Base-by-base conservation (phyloP, 2,888 invertebrate genomes). In the Yponomeuta cagnagella region DNA sequence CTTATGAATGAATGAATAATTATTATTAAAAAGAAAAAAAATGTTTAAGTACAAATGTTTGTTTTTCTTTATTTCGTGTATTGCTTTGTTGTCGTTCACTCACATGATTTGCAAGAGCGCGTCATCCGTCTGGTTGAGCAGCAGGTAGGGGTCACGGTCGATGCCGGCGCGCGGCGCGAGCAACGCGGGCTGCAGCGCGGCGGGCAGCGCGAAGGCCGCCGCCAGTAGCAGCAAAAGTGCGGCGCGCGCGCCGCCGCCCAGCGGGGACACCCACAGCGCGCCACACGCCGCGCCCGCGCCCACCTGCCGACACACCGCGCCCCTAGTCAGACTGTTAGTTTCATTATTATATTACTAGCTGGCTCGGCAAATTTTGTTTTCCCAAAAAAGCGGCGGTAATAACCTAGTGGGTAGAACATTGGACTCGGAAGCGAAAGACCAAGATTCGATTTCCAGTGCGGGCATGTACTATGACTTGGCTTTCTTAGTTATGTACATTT, bases 181-280 rank as follows among this genome's bases (percentile, higher is more conserved):
- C 37, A 70, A 12, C 2, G 63, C 70, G n/a, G 70, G 70, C 37
- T 70, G 79, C 37, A 70, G 37, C 33, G 52, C 15, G 15, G 84
- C 82, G 1, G 90, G 87, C 68, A 84, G 48, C 58, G 83, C 80
- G 77, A 88, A 87, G 72, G 80, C 81, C 0, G 76, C 76, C 37
- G 85, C 85, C 71, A 89, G 74, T 72, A 78, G 69, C n/a, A 75
- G 72, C 74, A 89, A 78, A 73, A 89, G 73, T 69, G 73, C 74
- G 48, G 80, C 79, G 69, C 92, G 87, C 72, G 79, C 77, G 52
- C 80, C 76, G 10, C 84, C 84, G 30, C 87, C 78, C 73, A 89
- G 76, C 33, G 90, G 90, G 1, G 86, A 82, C 75, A 89, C 85
- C 87, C 89, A 89, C 73, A 92, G 75, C 63, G 85, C 86, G 52